Evolutionary conservation across 2,888 invertebrate genomes (phyloP).

Genomic region (Spilarctia lutea): DNA sequence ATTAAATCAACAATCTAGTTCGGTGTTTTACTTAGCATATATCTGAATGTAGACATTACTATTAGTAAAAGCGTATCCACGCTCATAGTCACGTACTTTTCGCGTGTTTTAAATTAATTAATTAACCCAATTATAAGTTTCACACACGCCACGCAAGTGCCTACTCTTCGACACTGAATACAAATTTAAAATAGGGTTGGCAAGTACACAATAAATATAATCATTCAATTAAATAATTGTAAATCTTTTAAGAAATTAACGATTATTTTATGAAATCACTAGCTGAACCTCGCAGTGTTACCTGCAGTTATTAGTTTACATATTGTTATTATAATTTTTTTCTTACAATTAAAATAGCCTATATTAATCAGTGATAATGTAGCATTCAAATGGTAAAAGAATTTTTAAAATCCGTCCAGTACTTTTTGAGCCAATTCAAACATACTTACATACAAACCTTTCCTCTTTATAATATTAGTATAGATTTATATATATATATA

Average conservation of each 20-base stretch:
- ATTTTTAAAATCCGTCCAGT: too few species aligned
- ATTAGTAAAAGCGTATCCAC: slow-evolving; percentile 18
- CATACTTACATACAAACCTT: too few species aligned
- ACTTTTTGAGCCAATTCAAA: too few species aligned
- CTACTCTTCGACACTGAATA: slow-evolving; percentile 29
- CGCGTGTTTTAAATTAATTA: slow-evolving; percentile 45
- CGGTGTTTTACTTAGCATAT: not conserved
- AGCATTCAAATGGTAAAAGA: too few species aligned
- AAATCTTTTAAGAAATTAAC: not conserved
- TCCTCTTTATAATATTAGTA: too few species aligned
- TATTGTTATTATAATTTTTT: too few species aligned
- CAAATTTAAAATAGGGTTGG: slow-evolving; percentile 25
- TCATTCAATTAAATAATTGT: not conserved
- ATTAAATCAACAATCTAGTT: not conserved
- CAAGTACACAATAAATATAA: not conserved
- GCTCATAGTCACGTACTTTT: slow-evolving; percentile 37
- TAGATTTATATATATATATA: too few species aligned
- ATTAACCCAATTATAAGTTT: slow-evolving; percentile 47
- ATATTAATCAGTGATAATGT: too few species aligned
- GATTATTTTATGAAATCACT: not conserved
- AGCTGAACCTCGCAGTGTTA: too few species aligned
- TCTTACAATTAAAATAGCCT: too few species aligned
- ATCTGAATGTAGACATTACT: slow-evolving; percentile 19
- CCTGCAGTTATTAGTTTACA: too few species aligned
- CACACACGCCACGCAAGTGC: slow-evolving; percentile 37